Evolutionary conservation across 2,888 invertebrate genomes (phyloP).

Genomic region (Argynnis bischoffii): DNA sequence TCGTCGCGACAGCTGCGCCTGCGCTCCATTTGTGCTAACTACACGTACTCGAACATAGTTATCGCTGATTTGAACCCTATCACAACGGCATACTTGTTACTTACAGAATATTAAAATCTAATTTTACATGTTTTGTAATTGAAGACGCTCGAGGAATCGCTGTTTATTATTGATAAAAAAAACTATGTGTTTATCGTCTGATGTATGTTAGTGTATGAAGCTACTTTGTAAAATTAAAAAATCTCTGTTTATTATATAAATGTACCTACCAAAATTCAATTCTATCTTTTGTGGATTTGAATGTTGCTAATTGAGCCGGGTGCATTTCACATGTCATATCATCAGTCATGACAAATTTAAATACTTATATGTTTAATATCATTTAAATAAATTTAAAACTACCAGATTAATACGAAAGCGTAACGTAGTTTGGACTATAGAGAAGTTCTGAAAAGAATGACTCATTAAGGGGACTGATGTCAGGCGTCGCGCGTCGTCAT

Average conservation of each 20-base stretch:
- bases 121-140: slow-evolving; percentile 52
- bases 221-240: neutral
- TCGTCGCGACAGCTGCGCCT: slow-evolving; percentile 78
- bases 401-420: neutral
- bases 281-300: neutral
- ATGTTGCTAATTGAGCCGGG: neutral
- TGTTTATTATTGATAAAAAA: slow-evolving; percentile 68
- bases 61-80: slow-evolving; percentile 37
- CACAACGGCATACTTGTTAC: slow-evolving; percentile 30
- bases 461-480: slow-evolving; percentile 43
- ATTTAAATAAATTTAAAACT: no score
- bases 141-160: slow-evolving; percentile 46
- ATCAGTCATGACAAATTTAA: no score
- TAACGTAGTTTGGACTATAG: neutral
- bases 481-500: slow-evolving; percentile 42
- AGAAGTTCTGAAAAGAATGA: slow-evolving; percentile 36
- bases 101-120: slow-evolving; percentile 39
- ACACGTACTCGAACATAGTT: slow-evolving; percentile 32
- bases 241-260: no score
- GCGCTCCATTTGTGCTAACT: slow-evolving; percentile 65
- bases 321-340: no score
- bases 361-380: no score
- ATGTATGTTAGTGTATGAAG: neutral
- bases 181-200: slow-evolving; percentile 46
- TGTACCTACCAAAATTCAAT: no score